Percentiles rank a stretch among this genome's conserved stretches.
Conservation (phyloP, 2,888 invertebrate species). For the Schizaphis graminum region DNA sequence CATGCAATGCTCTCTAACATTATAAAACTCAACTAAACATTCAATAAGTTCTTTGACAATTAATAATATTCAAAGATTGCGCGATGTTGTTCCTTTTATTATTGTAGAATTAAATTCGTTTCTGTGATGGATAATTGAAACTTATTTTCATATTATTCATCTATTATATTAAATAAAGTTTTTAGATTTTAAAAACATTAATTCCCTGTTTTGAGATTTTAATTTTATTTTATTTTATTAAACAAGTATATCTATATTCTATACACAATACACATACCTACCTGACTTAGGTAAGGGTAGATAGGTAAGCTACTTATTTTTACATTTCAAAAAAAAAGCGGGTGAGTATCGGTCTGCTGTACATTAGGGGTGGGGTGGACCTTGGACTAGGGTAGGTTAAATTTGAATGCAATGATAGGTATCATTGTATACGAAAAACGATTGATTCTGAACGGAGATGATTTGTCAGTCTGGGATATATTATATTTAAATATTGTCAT, state of each 20-base stretch:
- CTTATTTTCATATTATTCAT: background rate
- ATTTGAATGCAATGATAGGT: too few relatives aligned
- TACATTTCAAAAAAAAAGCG: background rate
- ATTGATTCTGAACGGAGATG: too few relatives aligned
- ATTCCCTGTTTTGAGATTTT: background rate
- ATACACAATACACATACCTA: background rate
- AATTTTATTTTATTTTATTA: background rate
- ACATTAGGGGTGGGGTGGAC: too few relatives aligned
- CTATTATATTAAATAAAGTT: background rate
- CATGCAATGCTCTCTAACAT: slow-evolving; percentile 3
- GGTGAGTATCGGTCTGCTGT: too few relatives aligned
- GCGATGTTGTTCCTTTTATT: background rate
- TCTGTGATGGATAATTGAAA: background rate
- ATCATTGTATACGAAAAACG: too few relatives aligned
- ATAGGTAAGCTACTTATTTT: background rate
- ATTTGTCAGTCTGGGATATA: too few relatives aligned
- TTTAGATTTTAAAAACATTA: background rate
- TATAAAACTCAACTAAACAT: background rate
- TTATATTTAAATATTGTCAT: too few relatives aligned
- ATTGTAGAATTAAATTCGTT: background rate
- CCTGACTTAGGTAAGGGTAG: too few relatives aligned
- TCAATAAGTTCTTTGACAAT: background rate
- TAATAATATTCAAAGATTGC: slow-evolving; percentile 3
- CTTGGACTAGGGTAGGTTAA: too few relatives aligned
- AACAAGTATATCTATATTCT: background rate